Evolutionary conservation across 2,888 invertebrate species (phyloP).

Genomic region (Agrochola lychnidis): DNA sequence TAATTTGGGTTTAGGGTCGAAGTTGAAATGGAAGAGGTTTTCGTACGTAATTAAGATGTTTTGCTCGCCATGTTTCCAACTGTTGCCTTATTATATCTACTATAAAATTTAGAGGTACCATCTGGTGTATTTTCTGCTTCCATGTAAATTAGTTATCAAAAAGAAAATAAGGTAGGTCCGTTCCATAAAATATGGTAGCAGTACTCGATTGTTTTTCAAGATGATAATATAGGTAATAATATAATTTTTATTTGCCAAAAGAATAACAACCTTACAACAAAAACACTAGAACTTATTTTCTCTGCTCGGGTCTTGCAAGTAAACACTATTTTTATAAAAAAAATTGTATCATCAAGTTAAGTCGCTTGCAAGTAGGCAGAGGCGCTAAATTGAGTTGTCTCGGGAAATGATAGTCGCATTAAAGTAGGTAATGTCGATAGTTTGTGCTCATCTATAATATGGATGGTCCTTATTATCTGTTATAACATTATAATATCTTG

Average conservation of each 20-base stretch:
- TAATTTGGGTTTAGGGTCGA: constrained; percentile 51
- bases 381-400: constrained; percentile 51
- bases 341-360: constrained; percentile 29
- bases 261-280: too few relatives aligned
- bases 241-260: too few relatives aligned
- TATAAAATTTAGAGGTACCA: constrained; percentile 8
- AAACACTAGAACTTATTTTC: too few relatives aligned
- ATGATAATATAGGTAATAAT: neutral
- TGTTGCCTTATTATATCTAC: neutral
- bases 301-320: neutral
- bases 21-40: constrained; percentile 43
- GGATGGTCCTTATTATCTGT: neutral
- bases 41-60: constrained; percentile 48
- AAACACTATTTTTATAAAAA: neutral
- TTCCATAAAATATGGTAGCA: neutral
- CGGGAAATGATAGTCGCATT: constrained; percentile 14
- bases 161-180: neutral
- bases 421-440: constrained; percentile 15
- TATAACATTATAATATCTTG: neutral
- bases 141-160: neutral
- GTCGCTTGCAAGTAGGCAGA: constrained; percentile 10
- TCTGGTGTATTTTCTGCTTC: neutral
- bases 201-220: constrained; percentile 4
- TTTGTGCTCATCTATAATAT: neutral
- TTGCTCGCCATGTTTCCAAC: constrained; percentile 19